phyloP scores from a whole-genome alignment of 2,797 vertebrate species.

The Potorous gilbertii region DNA sequence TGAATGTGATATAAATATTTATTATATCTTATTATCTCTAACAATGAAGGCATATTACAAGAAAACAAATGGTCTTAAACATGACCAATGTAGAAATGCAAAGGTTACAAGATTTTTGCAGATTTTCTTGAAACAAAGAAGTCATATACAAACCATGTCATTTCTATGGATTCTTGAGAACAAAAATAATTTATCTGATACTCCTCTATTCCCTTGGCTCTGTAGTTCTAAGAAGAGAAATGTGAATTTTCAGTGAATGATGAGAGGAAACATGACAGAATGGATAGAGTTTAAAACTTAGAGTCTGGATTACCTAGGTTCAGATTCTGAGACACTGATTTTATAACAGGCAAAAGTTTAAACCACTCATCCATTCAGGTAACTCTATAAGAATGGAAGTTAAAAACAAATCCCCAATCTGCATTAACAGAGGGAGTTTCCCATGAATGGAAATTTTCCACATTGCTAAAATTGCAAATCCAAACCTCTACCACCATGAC shows the following conservation, averaged over 20 bases:
- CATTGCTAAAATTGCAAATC: not conserved
- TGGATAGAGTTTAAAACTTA: not conserved
- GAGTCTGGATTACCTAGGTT: not conserved
- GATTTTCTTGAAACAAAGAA: not conserved
- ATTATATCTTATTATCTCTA: not conserved
- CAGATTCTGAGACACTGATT: not conserved
- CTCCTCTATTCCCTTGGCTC: conserved; percentile 7
- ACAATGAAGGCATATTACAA: not conserved
- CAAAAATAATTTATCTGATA: not conserved
- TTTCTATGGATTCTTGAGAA: not conserved
- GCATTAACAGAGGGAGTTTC: not conserved
- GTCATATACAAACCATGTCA: not conserved
- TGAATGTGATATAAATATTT: not conserved
- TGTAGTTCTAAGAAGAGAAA: conserved; percentile 12
- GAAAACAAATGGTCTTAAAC: not conserved
- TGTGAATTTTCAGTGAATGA: not conserved
- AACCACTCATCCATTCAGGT: not conserved
- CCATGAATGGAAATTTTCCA: not conserved
- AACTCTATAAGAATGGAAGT: not conserved
- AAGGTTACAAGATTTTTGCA: not conserved
- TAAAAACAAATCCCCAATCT: not conserved
- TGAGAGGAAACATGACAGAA: not conserved
- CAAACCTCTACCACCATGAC: not conserved
- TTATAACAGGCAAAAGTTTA: not conserved
- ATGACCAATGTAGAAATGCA: conserved; percentile 20